Base-by-base conservation (phyloP, 2,113 vertebrate genomes). In the Stegostoma tigrinum region DNA sequence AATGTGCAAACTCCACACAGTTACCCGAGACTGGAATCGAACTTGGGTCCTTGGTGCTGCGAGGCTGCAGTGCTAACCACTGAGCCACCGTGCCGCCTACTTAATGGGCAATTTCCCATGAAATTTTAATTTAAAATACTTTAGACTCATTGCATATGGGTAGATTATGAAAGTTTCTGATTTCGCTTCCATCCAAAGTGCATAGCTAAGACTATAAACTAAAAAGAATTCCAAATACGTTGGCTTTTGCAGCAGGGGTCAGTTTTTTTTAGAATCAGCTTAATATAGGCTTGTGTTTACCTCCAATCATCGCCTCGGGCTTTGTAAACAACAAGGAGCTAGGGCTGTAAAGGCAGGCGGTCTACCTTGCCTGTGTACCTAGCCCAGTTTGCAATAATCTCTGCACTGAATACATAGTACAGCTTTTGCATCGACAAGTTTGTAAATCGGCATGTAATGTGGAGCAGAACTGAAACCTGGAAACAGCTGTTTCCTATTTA, bases 81-180 rank as follows among this genome's bases (percentile, higher is more conserved):
- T n/a, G n/a, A n/a, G n/a, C n/a, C n/a, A n/a, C n/a, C n/a, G n/a
- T n/a, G n/a, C n/a, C n/a, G n/a, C n/a, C n/a, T n/a, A n/a, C n/a
- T n/a, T 64, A 83, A 19, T 17, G 30, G 14, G 87, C 24, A 30
- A 90, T 90, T 61, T 52, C 27, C 0, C 55, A 52, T 30, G 8
- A 90, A 90, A 90, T 61, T 27, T 90, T 61, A 64, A 90, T 87
- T 52, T 83, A 87, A 87, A 87, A 48, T 48, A 87, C 45, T 87
- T 87, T 21, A 87, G 21, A 87, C 8, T 48, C 6, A 34, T n/a
- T 55, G 48, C 87, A 34, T 52, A 64, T 34, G 52, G 52, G 4
- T 34, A n/a, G 78, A 17, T n/a, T 3, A 17, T 83, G 78, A 15
- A 38, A 17, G 34, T 17, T 90, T 61, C 30, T 64, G 34, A 90